Conservation (phyloP, 1,140 invertebrate genomes). For the Sesamia nonagrioides region DNA sequence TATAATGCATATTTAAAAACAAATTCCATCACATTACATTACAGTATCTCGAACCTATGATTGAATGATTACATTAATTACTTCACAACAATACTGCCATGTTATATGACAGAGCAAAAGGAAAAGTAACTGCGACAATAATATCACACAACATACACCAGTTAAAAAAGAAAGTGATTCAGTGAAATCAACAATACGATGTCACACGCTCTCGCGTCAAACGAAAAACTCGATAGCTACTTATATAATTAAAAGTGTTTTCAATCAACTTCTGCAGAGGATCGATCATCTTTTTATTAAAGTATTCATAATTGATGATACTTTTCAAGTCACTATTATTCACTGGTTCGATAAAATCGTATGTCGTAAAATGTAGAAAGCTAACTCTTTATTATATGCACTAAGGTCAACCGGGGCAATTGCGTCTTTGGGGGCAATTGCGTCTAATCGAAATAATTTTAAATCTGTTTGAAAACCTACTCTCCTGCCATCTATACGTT, state of each 20-base stretch:
- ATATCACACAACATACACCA: slow-evolving; percentile 7
- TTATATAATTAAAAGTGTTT: slow-evolving; percentile 46
- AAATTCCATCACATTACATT: too few relatives aligned
- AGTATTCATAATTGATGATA: background rate
- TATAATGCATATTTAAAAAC: too few relatives aligned
- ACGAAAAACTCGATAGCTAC: slow-evolving; percentile 21
- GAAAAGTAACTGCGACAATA: background rate
- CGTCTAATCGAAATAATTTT: too few relatives aligned
- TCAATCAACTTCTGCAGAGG: background rate
- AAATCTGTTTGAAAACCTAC: too few relatives aligned
- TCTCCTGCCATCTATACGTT: too few relatives aligned
- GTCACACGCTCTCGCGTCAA: slow-evolving; percentile 40
- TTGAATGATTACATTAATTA: too few relatives aligned
- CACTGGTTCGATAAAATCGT: background rate
- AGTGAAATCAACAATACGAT: slow-evolving; percentile 21
- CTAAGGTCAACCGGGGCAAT: too few relatives aligned
- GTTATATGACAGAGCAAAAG: slow-evolving; percentile 3
- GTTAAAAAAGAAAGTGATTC: slow-evolving; percentile 42
- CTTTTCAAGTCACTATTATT: background rate
- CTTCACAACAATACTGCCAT: background rate
- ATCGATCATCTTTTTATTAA: slow-evolving; percentile 34
- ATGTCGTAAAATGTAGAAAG: background rate
- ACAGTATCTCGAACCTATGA: too few relatives aligned
- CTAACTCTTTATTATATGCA: background rate
- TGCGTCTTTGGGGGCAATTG: too few relatives aligned